Evolutionary conservation across 2,113 vertebrate genomes (phyloP).

Genomic region (Mesembrinibis cayennensis): DNA sequence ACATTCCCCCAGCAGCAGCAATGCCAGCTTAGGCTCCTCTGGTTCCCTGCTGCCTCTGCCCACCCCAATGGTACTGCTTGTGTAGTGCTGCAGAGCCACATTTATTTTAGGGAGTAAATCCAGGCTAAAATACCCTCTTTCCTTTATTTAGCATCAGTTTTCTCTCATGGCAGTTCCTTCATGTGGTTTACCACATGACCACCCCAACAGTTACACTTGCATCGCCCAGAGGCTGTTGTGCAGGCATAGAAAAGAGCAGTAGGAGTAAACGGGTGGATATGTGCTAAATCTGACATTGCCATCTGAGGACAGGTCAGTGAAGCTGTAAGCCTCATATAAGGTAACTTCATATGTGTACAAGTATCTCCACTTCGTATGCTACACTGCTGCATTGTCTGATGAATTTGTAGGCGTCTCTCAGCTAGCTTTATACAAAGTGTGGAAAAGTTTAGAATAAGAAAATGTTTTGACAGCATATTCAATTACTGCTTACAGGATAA

Average conservation of each 20-base stretch:
- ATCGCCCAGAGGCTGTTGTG: background rate
- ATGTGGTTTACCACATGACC: background rate
- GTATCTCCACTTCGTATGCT: background rate
- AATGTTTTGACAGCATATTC: background rate
- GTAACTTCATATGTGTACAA: background rate
- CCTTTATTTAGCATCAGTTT: background rate
- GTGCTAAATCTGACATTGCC: background rate
- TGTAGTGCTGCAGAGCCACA: background rate
- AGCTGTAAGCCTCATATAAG: background rate
- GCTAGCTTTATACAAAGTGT: background rate
- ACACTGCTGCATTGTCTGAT: background rate
- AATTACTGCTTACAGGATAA: constrained; percentile 85
- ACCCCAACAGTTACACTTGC: background rate
- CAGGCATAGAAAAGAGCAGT: background rate
- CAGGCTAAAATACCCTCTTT: background rate
- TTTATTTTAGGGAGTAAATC: background rate
- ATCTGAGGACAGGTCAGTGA: background rate
- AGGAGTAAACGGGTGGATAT: background rate
- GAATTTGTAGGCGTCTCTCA: background rate
- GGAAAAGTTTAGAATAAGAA: background rate
- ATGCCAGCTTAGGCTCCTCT: background rate
- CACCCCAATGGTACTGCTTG: background rate
- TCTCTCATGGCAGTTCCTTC: background rate
- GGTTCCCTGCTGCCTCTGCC: background rate
- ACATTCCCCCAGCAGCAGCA: background rate